Conservation (phyloP, 1,140 invertebrate genomes). For the Melanaphis sacchari region DNA sequence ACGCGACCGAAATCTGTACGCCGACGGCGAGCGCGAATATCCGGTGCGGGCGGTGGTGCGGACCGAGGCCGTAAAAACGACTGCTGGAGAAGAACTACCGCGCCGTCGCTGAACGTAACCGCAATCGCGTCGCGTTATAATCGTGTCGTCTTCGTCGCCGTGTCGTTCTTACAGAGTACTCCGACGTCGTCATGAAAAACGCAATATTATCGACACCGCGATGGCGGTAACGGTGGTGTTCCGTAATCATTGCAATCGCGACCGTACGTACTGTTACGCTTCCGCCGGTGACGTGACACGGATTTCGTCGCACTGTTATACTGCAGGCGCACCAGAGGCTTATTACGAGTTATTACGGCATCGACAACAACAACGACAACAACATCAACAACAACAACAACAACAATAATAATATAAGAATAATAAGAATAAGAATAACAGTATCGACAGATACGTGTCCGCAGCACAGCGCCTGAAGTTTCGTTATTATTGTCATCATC, state of each 20-base stretch:
- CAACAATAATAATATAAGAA: neutral
- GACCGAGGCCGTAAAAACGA: neutral
- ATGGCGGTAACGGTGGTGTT: too few relatives aligned
- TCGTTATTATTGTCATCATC: neutral
- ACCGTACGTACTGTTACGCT: too few relatives aligned
- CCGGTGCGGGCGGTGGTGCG: slow-evolving; percentile 33
- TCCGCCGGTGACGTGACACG: neutral
- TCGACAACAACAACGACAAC: too few relatives aligned
- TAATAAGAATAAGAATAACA: neutral
- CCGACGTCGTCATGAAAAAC: too few relatives aligned
- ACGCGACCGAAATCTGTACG: slow-evolving; percentile 44
- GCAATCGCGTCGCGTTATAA: too few relatives aligned
- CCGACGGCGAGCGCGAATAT: neutral
- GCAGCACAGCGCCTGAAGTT: neutral
- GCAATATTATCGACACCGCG: too few relatives aligned
- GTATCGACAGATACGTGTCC: neutral
- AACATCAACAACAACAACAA: neutral
- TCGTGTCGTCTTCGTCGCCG: neutral
- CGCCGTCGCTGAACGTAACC: neutral
- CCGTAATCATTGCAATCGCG: too few relatives aligned
- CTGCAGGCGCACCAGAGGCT: neutral
- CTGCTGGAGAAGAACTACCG: neutral
- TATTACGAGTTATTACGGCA: neutral
- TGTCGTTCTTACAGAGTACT: too few relatives aligned
- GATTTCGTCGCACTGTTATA: neutral